A percentile compares a stretch with the other conserved stretches of the same genome.
Conservation (phyloP, 2,113 vertebrate species). For the Bothrops jararaca region DNA sequence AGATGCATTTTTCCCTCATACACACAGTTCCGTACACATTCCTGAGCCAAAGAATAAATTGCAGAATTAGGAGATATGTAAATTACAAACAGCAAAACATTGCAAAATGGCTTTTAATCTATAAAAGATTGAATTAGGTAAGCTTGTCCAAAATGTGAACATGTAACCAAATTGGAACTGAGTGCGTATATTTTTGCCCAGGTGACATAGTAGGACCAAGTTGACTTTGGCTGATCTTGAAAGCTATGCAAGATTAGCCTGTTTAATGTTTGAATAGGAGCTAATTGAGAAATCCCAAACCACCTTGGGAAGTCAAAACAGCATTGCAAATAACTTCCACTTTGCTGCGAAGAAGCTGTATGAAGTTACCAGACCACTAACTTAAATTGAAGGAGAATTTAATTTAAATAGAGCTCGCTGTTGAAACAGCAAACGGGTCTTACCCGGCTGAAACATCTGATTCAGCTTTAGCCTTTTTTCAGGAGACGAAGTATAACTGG, state of each 20-base stretch:
- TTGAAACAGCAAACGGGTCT: background rate
- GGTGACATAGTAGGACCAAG: background rate
- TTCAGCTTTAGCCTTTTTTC: background rate
- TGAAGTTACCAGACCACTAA: background rate
- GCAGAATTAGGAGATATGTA: background rate
- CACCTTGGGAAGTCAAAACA: background rate
- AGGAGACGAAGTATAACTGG: background rate
- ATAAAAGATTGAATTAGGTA: background rate
- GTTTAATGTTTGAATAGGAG: background rate
- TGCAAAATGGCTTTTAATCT: background rate
- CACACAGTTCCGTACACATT: background rate
- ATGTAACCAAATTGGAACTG: background rate
- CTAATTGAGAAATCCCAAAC: background rate
- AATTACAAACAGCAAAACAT: background rate
- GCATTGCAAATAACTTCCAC: background rate
- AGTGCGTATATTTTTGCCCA: background rate
- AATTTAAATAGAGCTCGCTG: background rate
- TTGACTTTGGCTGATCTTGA: background rate
- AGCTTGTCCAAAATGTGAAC: background rate
- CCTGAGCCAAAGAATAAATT: background rate
- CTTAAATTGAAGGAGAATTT: background rate
- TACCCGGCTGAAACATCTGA: background rate
- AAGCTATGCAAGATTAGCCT: background rate
- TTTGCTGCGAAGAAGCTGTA: background rate
- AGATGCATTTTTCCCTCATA: no score